Evolutionary conservation across 2,888 invertebrate genomes (phyloP).

Genomic region (Lepidocyrtinus sp.): DNA sequence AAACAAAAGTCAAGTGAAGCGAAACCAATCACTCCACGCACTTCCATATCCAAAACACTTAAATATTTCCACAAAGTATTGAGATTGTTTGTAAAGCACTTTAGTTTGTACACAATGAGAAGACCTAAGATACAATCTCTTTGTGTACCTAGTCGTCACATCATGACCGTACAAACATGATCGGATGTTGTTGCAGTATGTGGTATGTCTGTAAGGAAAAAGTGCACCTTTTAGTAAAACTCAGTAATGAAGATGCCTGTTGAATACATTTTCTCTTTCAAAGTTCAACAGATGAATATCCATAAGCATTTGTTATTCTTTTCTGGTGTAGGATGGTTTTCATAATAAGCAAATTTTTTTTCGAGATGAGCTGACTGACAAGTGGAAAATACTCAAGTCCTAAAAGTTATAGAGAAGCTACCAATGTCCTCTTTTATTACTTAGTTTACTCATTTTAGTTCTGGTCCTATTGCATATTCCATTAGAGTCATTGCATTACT

Average conservation of each 20-base stretch:
- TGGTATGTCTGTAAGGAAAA: background rate
- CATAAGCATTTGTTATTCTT: background rate
- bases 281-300: background rate
- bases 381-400: background rate
- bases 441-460: background rate
- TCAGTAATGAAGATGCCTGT: slow-evolving; percentile 6
- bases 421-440: background rate
- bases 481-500: no score
- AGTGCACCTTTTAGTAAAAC: background rate
- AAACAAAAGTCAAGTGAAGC: background rate
- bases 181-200: no score
- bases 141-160: background rate
- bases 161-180: background rate
- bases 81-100: background rate
- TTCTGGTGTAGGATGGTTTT: background rate
- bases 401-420: background rate
- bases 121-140: no score
- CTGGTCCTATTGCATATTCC: background rate
- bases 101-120: background rate
- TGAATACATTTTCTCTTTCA: background rate
- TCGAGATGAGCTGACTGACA: background rate
- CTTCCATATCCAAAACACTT: background rate
- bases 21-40: background rate
- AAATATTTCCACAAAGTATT: background rate
- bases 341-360: background rate